Evolutionary conservation across 2,797 vertebrate genomes (phyloP).

Genomic region (Hafferia zeledoni): DNA sequence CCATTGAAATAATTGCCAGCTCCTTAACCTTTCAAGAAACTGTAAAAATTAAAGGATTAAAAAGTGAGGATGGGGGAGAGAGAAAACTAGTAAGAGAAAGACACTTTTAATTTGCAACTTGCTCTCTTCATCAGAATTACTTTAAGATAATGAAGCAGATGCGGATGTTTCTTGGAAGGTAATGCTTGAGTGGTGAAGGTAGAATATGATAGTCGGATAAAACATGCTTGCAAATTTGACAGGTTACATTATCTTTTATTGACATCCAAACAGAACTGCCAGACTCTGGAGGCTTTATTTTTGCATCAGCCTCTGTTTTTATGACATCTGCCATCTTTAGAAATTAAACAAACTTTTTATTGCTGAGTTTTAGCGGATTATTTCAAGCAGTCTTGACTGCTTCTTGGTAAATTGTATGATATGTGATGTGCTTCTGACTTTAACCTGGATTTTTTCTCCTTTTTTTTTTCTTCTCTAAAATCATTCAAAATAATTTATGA

Average conservation of each 20-base stretch:
- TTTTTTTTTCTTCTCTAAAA: neutral
- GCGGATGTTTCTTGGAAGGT: constrained; percentile 67
- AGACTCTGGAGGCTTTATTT: constrained; percentile 59
- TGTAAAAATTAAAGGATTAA: constrained; percentile 37
- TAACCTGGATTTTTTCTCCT: neutral
- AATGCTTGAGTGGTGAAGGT: constrained; percentile 63
- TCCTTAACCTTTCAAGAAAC: constrained; percentile 66
- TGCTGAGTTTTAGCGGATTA: constrained; percentile 42
- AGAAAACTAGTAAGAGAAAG: constrained; percentile 15
- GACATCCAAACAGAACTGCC: constrained; percentile 56
- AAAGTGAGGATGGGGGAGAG: neutral
- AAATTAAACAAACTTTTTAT: constrained; percentile 67
- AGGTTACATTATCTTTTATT: constrained; percentile 70
- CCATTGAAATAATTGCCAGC: constrained; percentile 58
- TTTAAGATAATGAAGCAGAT: constrained; percentile 68
- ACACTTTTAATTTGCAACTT: constrained; percentile 61
- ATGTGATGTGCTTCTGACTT: constrained; percentile 25
- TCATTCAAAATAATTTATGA: constrained; percentile 59
- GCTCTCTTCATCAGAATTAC: constrained; percentile 70
- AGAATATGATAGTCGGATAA: constrained; percentile 48
- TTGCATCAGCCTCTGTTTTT: constrained; percentile 40
- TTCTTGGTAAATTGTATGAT: constrained; percentile 29
- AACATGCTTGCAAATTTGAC: constrained; percentile 68
- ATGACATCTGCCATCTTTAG: constrained; percentile 60
- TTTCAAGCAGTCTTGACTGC: constrained; percentile 35